Base-by-base conservation (phyloP, 2,797 vertebrate genomes). In the Nothura maculosa region DNA sequence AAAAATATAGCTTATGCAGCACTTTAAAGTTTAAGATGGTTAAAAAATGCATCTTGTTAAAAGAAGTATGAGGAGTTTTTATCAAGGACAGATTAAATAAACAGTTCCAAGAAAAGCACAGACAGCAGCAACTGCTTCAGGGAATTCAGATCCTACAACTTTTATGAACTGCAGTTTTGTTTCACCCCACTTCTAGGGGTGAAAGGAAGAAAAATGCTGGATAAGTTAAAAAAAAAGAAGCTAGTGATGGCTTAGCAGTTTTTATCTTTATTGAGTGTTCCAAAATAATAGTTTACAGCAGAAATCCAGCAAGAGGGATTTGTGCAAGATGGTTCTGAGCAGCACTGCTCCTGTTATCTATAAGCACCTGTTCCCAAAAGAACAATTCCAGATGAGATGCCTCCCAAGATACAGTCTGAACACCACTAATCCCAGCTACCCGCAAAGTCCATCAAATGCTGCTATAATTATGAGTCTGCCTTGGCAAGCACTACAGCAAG, bases 401-500 rank as follows among this genome's bases (percentile, higher is more conserved):
- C 75, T 62, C 79, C 70, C 13, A n/a, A 70, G 63, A 52, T 7
- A 5, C 42, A 63, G 30, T 6, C 40, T 11, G 16, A 90, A 92
- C 4, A 4, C 62, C 64, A 74, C 63, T 90, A 92, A 72, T 67
- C 86, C 72, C 52, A 11, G 8, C 69, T 66, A 14, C 76, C 90
- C 93, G 76, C 83, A 60, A 88, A 89, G 62, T 20, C 86, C 89
- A 90, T 43, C 90, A 78, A 81, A 78, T 62, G 78, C 52, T 82
- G 57, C 94, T 90, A 3, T 85, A 94, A 94, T 92, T 92, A 77
- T 10, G 84, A 77, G 14, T 43, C 40, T 58, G 69, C 84, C 75
- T 87, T 92, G 87, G 83, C 84, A 89, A 88, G 80, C 74, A 62
- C 32, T 43, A 10, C 9, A 0, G 79, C 9, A 12, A 94, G 70